Evolutionary conservation across 2,113 vertebrate genomes (phyloP), one percentile per base, ranked within the genome.

Genomic region (Parus major): DNA sequence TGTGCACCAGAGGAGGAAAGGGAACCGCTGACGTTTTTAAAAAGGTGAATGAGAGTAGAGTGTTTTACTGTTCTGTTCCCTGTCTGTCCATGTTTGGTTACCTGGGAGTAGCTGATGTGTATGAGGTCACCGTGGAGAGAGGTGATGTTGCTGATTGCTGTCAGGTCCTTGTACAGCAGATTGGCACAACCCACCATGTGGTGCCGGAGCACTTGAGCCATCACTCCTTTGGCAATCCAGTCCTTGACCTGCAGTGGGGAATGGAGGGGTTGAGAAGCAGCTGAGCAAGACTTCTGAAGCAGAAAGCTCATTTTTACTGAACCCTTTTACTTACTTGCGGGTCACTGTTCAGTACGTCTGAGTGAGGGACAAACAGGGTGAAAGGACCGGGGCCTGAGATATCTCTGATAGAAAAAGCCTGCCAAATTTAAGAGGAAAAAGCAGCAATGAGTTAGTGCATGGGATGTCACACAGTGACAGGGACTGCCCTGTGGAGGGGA

Each of bases 161-260:
- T 97, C 72, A 99, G 97, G 91, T 99, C 98, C 2, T 92, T 96
- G 13, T 98, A 97, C 56, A 98, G 64, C 35, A 99, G 97, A 16
- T 77, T 98, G 41, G 98, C 97, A 97, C 99, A 99, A 53, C 97
- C 96, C 16, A 99, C 98, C 11, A 99, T 89, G 27, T 99, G 99
- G 79, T 99, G 97, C 18, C 98, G 97, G 15, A 99, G 89, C 36
- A 99, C n/a, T 20, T 98, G 92, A 31, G 96, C 61, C 95, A 98
- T 90, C 28, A 97, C 28, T 3, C 96, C 97, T 24, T 69, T 88
- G 11, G 76, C 63, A 70, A 27, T 12, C 98, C 98, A 97, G 4
- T 96, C 78, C 41, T 64, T 94, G 18, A 98, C 19, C 99, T 99
- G 96, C 29, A 85, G 91, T 8, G 81, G 60, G 56, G 77, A 52